Evolutionary conservation across 1,140 invertebrate species (phyloP), one percentile per base, ranked within the genome.

Genomic region (Rhopalosiphum maidis): DNA sequence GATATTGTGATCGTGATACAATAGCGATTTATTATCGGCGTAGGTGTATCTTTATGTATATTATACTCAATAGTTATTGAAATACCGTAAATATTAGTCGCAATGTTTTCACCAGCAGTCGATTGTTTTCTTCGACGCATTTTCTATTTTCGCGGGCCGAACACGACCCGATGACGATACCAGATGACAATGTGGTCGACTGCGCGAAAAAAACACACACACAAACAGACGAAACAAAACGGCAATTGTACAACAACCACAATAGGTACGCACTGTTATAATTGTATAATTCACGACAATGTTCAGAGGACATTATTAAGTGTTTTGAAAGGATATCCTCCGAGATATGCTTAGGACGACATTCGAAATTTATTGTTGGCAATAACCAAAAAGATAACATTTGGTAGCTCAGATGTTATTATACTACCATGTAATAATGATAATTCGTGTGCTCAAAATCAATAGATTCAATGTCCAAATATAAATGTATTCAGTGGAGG

Each of bases 161-260:
- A 83, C 37, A 83, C 82, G 82, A 37, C 82, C 82, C 60, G 60
- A 77, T n/a, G 60, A 77, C 60, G 30, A n/a, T 77, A 60, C 55
- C 21, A n/a, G 3, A 41, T 41, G 15, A 77, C 60, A 77, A 77
- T 77, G 60, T 77, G 60, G 30, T n/a, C 15, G 30, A 77, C 60
- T 77, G 60, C 15, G 30, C 15, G n/a, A 6, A 77, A n/a, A 77
- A 77, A n/a, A 77, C 30, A n/a, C 4, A 23, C 21, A 54, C 51
- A 54, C 60, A n/a, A 18, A 77, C 60, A 77, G 18, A 68, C 30
- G 30, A 68, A 11, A 68, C 60, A 15, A 68, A 77, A 77, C n/a
- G 15, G 30, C 60, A 77, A 77, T 77, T 77, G 60, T 77, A 77
- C n/a, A n/a, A 77, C 30, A 77, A 77, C n/a, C 30, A n/a, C 60